Evolutionary conservation across 2,113 vertebrate species (phyloP).

Genomic region (Burhinus oedicnemus): DNA sequence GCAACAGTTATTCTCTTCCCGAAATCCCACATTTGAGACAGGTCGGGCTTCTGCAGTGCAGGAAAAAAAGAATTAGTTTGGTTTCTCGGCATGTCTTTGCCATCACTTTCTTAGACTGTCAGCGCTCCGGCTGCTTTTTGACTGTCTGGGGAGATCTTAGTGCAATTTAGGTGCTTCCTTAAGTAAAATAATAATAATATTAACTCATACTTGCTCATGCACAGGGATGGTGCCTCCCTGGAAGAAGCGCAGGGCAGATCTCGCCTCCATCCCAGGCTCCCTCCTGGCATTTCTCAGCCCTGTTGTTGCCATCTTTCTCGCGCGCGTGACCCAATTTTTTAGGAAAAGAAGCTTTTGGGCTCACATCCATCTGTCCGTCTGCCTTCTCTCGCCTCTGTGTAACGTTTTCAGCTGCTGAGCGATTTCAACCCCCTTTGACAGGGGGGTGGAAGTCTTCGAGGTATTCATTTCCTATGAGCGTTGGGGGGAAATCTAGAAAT

Average conservation of each 20-base stretch:
- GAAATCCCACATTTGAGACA: background rate
- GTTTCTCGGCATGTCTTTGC: background rate
- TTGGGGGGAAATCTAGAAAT: background rate
- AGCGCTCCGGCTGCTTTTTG: background rate
- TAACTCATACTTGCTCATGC: rapidly evolving
- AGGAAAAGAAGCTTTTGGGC: conserved; percentile 19
- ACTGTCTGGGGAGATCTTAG: background rate
- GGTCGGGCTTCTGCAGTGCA: rapidly evolving
- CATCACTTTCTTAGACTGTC: rapidly evolving
- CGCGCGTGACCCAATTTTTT: background rate
- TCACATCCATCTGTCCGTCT: background rate
- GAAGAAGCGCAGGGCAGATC: background rate
- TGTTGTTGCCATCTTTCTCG: background rate
- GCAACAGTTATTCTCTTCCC: background rate
- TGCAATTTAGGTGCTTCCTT: background rate
- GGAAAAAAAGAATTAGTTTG: background rate
- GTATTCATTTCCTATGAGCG: background rate
- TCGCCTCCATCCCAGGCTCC: background rate
- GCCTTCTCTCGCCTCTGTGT: background rate
- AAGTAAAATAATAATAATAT: background rate
- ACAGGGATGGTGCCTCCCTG: background rate
- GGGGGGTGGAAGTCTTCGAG: background rate
- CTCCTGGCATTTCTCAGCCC: background rate
- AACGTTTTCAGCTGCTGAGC: background rate
- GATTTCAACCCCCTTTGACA: background rate